Evolutionary conservation across 2,888 invertebrate genomes (phyloP).

Genomic region (Sphecodes monilicornis): DNA sequence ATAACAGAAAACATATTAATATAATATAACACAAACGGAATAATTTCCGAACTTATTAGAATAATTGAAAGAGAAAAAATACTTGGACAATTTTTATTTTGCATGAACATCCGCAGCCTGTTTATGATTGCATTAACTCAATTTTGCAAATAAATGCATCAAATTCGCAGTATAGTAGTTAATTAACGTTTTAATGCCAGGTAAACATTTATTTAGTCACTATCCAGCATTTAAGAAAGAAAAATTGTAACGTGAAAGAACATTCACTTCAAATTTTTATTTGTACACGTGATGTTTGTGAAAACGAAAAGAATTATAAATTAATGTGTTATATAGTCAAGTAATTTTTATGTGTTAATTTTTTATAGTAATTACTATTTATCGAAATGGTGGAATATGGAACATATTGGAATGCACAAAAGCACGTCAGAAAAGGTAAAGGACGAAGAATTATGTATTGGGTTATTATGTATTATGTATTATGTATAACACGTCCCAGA

Average conservation of each 20-base stretch:
- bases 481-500: background rate
- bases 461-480: background rate
- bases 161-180: no score
- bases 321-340: background rate
- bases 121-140: no score
- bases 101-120: no score
- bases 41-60: no score
- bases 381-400: background rate
- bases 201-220: no score
- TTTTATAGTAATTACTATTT: background rate
- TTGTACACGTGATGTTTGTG: background rate
- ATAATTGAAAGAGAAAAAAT: no score
- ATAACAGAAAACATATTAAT: no score
- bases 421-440: background rate
- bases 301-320: background rate
- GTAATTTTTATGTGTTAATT: background rate
- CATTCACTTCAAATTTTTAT: no score
- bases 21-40: no score
- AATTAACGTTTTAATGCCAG: no score
- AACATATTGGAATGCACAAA: background rate
- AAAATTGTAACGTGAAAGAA: background rate
- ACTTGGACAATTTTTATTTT: no score
- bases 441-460: slow-evolving; percentile 6
- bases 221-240: background rate
- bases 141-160: no score